phyloP scores from a whole-genome alignment of 1,140 invertebrate species.

The Drosophila nasuta region DNA sequence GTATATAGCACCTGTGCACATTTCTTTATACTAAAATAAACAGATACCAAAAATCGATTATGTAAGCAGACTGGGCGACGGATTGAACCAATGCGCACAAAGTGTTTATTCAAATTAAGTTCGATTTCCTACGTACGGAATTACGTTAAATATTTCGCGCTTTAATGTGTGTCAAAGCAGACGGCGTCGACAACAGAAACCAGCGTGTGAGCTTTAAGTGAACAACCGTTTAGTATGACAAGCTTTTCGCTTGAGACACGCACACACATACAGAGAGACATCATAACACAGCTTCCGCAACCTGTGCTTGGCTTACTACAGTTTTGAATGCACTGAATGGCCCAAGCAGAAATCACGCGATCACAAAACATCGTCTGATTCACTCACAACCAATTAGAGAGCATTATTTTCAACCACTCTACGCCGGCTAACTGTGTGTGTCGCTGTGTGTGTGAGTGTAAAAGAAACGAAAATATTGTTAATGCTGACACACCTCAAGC shows the following conservation, averaged over 20 bases:
- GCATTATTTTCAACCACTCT: slow-evolving; percentile 33
- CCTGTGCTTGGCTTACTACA: slow-evolving; percentile 16
- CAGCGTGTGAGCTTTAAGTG: not conserved
- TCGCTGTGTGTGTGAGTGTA: slow-evolving; percentile 7
- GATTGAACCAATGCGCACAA: slow-evolving; percentile 58
- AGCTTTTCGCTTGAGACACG: slow-evolving; percentile 1
- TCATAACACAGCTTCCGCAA: slow-evolving; percentile 21
- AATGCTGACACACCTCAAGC: slow-evolving; percentile 40
- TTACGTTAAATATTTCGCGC: slow-evolving; percentile 62
- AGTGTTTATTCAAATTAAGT: slow-evolving; percentile 79
- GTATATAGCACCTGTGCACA: not conserved
- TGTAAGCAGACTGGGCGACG: slow-evolving; percentile 46
- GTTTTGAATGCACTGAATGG: slow-evolving; percentile 29
- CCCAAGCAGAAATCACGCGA: slow-evolving; percentile 65
- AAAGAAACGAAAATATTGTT: slow-evolving; percentile 42
- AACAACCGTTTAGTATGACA: not conserved
- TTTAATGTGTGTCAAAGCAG: slow-evolving; percentile 60
- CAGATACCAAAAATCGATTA: slow-evolving; percentile 53
- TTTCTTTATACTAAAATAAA: slow-evolving; percentile 7
- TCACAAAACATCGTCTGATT: slow-evolving; percentile 64
- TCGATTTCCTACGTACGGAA: slow-evolving; percentile 38
- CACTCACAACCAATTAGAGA: slow-evolving; percentile 69
- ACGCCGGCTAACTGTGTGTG: slow-evolving; percentile 23
- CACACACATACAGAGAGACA: not conserved
- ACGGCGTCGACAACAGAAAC: not conserved